Evolutionary conservation across 2,113 vertebrate species (phyloP).

Genomic region (Pterocles orientalis): DNA sequence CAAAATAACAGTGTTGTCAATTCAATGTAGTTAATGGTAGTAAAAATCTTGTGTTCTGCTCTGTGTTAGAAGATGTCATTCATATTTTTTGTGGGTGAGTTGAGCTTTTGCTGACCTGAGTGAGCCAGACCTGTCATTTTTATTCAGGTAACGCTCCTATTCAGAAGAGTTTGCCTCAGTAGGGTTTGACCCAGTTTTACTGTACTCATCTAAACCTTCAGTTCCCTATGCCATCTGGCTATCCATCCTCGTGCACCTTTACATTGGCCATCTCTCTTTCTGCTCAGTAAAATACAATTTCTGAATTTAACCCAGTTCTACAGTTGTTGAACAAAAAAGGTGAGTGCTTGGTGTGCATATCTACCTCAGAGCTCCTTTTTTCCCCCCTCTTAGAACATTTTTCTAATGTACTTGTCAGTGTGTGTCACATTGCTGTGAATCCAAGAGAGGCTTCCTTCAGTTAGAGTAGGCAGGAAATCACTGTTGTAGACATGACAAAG

Average conservation of each 20-base stretch:
- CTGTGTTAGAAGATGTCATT: neutral
- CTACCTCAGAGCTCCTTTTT: neutral
- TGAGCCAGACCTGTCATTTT: neutral
- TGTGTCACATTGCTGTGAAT: slow-evolving; percentile 12
- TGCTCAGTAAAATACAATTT: neutral
- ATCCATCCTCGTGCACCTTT: neutral
- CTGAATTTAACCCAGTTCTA: neutral
- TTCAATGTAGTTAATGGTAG: neutral
- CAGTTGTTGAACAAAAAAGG: neutral
- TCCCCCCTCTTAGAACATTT: neutral
- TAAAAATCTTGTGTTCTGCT: neutral
- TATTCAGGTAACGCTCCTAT: neutral
- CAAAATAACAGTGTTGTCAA: neutral
- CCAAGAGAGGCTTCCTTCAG: slow-evolving; percentile 48
- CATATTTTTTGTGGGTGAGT: neutral
- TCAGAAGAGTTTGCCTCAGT: neutral
- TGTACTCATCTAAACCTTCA: neutral
- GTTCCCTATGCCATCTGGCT: neutral
- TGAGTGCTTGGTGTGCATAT: neutral
- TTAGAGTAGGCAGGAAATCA: slow-evolving; percentile 43
- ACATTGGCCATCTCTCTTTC: neutral
- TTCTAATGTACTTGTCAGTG: slow-evolving; percentile 20
- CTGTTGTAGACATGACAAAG: slow-evolving; percentile 60
- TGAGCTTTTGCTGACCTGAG: neutral
- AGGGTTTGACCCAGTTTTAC: neutral